Base-by-base conservation (phyloP, 2,113 vertebrate species). In the Ictalurus furcatus region DNA sequence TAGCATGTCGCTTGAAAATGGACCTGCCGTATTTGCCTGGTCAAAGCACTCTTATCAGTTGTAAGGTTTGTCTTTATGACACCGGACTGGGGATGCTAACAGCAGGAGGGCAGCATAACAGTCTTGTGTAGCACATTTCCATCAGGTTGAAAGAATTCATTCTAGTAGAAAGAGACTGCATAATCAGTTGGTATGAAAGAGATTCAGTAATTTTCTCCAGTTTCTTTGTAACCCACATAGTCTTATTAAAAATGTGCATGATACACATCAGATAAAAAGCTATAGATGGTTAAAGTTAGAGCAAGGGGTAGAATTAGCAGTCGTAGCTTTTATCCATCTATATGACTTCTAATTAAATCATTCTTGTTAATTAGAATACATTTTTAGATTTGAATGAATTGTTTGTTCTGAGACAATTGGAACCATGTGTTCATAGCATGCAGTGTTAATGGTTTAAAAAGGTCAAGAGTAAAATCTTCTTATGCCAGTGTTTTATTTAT, bases 131-230 rank as follows among this genome's bases (percentile, higher is more conserved):
- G 56, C 69, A 85, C 85, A 85, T 63, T 84, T 82, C n/a, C 21
- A 81, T 63, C 69, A 65, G 88, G 81, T 87, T 89, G 56, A 87
- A 87, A 58, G 48, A 86, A 87, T 87, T 87, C 40, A 81, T 37
- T 59, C 30, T 83, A 13, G 30, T 28, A 73, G 34, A 83, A 73
- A 61, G 48, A 84, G 34, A 73, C 81, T 52, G 54, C 80, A 63
- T 61, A 76, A 61, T 84, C 52, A 74, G 37, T 40, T 73, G 87
- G 63, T 88, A 58, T 80, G 58, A 80, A 87, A 87, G 74, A 34
- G 44, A 87, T 87, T 71, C 14, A 44, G 67, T 85, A 69, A 89
- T 59, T 76, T 89, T 71, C 28, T 54, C n/a, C 76, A 74, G 37
- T 84, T 84, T 87, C 34, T 34, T 74, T 25, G 7, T 21, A 71